These are phyloP conservation scores for Euura lappo DNA, from an alignment of 1,140 invertebrate species.

Conservation along the genomic window DNA sequence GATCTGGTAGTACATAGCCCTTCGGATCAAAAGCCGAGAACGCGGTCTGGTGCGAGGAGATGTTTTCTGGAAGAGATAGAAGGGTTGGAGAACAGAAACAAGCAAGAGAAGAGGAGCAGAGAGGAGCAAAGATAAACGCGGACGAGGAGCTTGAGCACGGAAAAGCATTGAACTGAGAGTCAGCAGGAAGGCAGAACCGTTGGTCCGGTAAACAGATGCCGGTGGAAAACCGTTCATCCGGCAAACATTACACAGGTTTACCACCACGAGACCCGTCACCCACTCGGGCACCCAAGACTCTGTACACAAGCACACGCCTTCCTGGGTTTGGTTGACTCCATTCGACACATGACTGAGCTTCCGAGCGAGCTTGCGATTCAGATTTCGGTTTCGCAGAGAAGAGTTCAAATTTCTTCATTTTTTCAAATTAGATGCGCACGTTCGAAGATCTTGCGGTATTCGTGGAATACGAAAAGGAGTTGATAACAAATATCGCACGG, in stretches of 20 bases:
- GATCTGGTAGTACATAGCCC: not conserved
- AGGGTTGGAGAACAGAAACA: constrained; percentile 7
- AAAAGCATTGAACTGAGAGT: constrained; percentile 29
- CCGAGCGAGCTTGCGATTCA: too few species aligned
- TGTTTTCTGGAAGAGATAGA: constrained; percentile 9
- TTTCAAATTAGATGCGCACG: not conserved
- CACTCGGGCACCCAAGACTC: constrained; percentile 39
- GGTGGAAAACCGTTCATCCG: constrained; percentile 43
- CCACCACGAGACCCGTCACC: constrained; percentile 32
- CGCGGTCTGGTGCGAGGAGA: not conserved
- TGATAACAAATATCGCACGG: not conserved
- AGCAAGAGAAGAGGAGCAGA: not conserved
- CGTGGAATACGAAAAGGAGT: not conserved
- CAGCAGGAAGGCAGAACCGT: constrained; percentile 33
- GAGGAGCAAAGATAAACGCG: constrained; percentile 20
- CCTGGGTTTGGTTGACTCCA: not conserved
- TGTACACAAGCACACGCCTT: constrained; percentile 33
- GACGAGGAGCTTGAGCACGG: constrained; percentile 14
- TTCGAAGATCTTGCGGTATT: too few species aligned
- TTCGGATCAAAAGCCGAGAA: not conserved
- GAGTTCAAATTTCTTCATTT: too few species aligned
- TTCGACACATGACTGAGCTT: too few species aligned
- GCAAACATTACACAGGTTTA: constrained; percentile 49
- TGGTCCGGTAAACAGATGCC: constrained; percentile 48
- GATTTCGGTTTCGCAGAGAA: too few species aligned